phyloP scores from a whole-genome alignment of 2,797 vertebrate genomes.

The Austrolebias charrua region DNA sequence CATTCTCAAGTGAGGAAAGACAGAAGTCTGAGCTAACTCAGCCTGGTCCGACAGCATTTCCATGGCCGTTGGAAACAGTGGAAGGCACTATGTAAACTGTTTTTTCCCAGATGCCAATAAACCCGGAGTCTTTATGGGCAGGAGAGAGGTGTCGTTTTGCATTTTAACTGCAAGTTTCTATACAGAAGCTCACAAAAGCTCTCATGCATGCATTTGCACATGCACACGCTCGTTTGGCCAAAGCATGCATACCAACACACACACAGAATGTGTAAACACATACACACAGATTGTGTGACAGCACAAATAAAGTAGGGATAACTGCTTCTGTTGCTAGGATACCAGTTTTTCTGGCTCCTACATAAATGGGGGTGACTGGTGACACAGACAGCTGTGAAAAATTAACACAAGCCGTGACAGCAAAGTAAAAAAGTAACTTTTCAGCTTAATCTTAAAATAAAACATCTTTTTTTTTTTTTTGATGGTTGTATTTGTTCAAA shows the following conservation, averaged over 20 bases:
- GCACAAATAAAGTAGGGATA: constrained; percentile 64
- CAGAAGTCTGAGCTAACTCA: constrained; percentile 48
- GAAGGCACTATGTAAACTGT: constrained; percentile 59
- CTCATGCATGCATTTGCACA: constrained; percentile 3
- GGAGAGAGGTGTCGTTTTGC: constrained; percentile 42
- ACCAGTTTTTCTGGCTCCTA: constrained; percentile 67
- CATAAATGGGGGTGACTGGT: constrained; percentile 72
- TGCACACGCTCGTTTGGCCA: not conserved
- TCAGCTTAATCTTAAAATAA: constrained; percentile 28
- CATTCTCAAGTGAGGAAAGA: constrained; percentile 44
- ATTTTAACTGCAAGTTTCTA: constrained; percentile 55
- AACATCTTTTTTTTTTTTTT: constrained; percentile 16
- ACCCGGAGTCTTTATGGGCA: constrained; percentile 53
- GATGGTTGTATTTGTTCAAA: constrained; percentile 18
- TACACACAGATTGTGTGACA: constrained; percentile 45
- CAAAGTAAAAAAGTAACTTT: constrained; percentile 61
- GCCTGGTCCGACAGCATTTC: constrained; percentile 60
- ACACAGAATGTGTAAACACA: constrained; percentile 2
- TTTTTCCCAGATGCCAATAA: constrained; percentile 60
- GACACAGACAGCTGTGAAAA: constrained; percentile 62
- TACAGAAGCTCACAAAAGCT: constrained; percentile 15
- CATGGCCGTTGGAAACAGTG: constrained; percentile 53
- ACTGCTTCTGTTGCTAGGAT: constrained; percentile 79
- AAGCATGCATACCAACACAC: constrained; percentile 14
- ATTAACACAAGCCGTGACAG: constrained; percentile 63